Percentiles rank a stretch among this genome's conserved stretches.
phyloP scores from a whole-genome alignment of 2,113 vertebrate genomes.

The Stercorarius parasiticus region DNA sequence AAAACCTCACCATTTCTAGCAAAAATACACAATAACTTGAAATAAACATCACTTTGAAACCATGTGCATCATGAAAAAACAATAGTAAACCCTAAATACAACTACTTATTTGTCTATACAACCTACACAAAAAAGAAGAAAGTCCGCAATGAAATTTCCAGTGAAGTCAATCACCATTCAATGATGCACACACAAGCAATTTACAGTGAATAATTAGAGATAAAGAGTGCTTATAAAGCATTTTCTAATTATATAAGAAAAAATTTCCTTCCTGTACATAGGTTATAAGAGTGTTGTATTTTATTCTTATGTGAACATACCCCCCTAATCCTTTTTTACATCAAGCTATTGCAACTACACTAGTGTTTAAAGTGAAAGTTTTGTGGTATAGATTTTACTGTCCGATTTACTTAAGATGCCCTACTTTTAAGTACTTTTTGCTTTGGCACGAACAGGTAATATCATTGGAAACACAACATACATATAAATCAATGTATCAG shows the following conservation, averaged over 20 bases:
- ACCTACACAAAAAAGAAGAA: background rate
- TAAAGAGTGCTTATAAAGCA: background rate
- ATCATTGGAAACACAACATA: background rate
- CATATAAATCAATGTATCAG: background rate
- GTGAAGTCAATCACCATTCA: background rate
- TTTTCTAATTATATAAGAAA: background rate
- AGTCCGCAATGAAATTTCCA: background rate
- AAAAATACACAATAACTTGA: background rate
- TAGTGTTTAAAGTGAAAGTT: background rate
- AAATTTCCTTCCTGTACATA: background rate
- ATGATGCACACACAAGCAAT: background rate
- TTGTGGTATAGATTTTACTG: rapidly evolving
- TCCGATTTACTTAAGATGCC: background rate
- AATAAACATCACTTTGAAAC: background rate
- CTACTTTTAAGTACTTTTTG: background rate
- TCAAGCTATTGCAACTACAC: background rate
- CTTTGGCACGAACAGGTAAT: background rate
- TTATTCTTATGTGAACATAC: background rate
- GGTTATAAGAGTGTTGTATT: no score
- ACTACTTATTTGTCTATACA: background rate
- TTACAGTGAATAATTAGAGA: background rate
- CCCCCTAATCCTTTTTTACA: background rate
- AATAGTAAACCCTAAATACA: background rate
- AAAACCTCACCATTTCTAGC: background rate
- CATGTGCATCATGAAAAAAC: background rate